Conservation (phyloP, 2,888 invertebrate genomes). For the Amblyteles armatorius region DNA sequence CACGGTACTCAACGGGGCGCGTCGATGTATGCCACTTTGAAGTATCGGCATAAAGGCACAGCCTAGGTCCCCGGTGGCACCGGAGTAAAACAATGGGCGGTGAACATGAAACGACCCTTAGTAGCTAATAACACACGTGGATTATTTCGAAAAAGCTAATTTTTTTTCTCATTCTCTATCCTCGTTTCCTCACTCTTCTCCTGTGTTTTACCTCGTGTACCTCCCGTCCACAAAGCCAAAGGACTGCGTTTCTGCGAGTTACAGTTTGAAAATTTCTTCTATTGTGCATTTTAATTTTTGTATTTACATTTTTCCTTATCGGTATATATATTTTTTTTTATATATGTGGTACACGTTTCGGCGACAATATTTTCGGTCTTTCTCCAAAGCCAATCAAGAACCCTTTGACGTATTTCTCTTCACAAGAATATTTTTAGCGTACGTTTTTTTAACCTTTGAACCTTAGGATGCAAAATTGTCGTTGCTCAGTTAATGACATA, state of each 20-base stretch:
- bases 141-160: slow-evolving; percentile 83
- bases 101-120: slow-evolving; percentile 84
- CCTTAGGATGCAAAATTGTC: slow-evolving; percentile 12
- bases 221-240: slow-evolving; percentile 79
- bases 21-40: slow-evolving; percentile 79
- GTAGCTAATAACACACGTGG: slow-evolving; percentile 84
- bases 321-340: neutral
- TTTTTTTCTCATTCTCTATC: slow-evolving; percentile 66
- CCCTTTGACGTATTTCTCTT: slow-evolving; percentile 35
- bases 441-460: slow-evolving; percentile 16
- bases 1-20: slow-evolving; percentile 68
- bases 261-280: slow-evolving; percentile 55
- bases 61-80: slow-evolving; percentile 75
- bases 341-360: slow-evolving; percentile 10
- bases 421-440: slow-evolving; percentile 30
- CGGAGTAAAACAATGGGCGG: slow-evolving; percentile 82
- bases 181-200: neutral
- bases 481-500: neutral
- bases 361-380: slow-evolving; percentile 43
- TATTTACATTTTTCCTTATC: slow-evolving; percentile 17
- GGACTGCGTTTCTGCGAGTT: slow-evolving; percentile 68
- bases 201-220: slow-evolving; percentile 55
- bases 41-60: slow-evolving; percentile 81
- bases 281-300: slow-evolving; percentile 54
- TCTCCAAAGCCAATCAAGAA: slow-evolving; percentile 49